A percentile compares a stretch with the other conserved stretches of the same genome.
Evolutionary conservation across 1,140 invertebrate genomes (phyloP).

Genomic region (Anagrus nilaparvatae): DNA sequence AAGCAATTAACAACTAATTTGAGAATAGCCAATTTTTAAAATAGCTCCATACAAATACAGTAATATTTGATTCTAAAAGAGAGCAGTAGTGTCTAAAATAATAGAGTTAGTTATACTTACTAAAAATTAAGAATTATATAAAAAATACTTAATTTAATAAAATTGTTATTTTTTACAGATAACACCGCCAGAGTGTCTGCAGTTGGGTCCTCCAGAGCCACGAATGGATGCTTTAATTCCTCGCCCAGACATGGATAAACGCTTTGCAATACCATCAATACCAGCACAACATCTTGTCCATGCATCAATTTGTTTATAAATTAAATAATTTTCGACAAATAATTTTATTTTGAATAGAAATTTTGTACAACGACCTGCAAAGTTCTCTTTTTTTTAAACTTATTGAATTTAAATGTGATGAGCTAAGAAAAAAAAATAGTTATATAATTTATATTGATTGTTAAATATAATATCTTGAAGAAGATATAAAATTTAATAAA

Average conservation of each 20-base stretch:
- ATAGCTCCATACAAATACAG: neutral
- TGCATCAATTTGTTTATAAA: neutral
- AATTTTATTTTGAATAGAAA: too few relatives aligned
- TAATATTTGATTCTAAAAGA: neutral
- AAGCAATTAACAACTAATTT: too few relatives aligned
- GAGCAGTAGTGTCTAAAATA: neutral
- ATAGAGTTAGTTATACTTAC: too few relatives aligned
- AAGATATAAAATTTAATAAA: neutral
- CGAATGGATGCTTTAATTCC: slow-evolving; percentile 47
- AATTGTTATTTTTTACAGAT: slow-evolving; percentile 30
- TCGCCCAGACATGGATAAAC: slow-evolving; percentile 46
- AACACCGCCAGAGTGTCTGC: slow-evolving; percentile 45
- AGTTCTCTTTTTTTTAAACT: too few relatives aligned
- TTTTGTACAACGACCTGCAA: too few relatives aligned
- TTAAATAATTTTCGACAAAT: too few relatives aligned
- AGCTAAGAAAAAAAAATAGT: too few relatives aligned
- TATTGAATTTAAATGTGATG: too few relatives aligned
- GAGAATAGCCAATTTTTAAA: too few relatives aligned
- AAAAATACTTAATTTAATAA: neutral
- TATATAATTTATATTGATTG: too few relatives aligned
- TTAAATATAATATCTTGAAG: neutral
- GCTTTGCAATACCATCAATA: slow-evolving; percentile 46
- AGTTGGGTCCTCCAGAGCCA: slow-evolving; percentile 42
- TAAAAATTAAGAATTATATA: neutral
- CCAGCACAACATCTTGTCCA: too few relatives aligned